Evolutionary conservation across 2,113 vertebrate genomes (phyloP), one percentile per base, ranked within the genome.

Genomic region (Capreolus pygargus): DNA sequence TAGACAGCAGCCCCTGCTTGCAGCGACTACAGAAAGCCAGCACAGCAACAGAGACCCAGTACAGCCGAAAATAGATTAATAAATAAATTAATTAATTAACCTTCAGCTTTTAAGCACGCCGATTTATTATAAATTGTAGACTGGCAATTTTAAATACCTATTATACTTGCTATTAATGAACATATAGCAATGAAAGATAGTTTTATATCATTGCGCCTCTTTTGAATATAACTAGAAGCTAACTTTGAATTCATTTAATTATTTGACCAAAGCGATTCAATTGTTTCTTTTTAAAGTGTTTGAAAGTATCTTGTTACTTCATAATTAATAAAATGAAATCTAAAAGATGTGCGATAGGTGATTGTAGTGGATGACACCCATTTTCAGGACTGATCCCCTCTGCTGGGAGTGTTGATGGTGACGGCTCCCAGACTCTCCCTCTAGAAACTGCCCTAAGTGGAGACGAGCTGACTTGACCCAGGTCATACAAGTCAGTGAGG

Each of bases 141-240:
- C 6, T 96, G 64, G 90, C 4, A 36, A 83, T 92, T 98, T 91
- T 88, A 98, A 98, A 97, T 94, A 98, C 97, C 97, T 93, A 96
- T 78, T 52, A 55, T 86, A 55, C 28, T 92, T n/a, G 47, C 95
- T 61, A 67, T 47, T 95, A 79, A 81, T 74, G 28, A 97, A 43
- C 33, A 93, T 57, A 81, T 78, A 96, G 85, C 64, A 92, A 61
- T 16, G 57, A 96, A 89, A 78, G 60, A 85, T 43, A 45, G 30
- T 97, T 97, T 94, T 95, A 33, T 27, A 43, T 97, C 7, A 3
- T 39, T 89, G 82, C 97, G n/a, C 43, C 50, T 76, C 47, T 81
- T 23, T 60, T 92, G 21, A 92, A 86, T 95, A 78, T 89, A 52
- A 67, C 28, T 94, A 87, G 70, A 95, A 17, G 19, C 13, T 90